Conservation (phyloP, 2,113 vertebrate species). For the Psittacula cyanocephala region DNA sequence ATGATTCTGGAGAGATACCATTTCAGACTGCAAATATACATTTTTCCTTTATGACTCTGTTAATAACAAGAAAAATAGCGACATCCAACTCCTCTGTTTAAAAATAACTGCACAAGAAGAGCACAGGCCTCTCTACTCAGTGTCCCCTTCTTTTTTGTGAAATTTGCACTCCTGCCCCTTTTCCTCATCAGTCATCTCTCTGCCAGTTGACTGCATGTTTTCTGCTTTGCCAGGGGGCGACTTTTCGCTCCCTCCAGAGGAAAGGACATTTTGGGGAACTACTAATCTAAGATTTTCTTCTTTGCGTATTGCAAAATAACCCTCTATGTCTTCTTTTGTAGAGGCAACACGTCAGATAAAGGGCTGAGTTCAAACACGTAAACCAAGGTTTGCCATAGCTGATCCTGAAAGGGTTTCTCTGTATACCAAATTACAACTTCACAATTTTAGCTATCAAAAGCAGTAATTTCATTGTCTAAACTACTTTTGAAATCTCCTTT, state of each 20-base stretch:
- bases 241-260: not conserved
- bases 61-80: not conserved
- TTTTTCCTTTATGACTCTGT: not conserved
- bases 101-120: not conserved
- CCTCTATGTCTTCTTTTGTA: not conserved
- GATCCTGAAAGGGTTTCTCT: not conserved
- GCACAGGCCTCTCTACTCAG: not conserved
- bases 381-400: not conserved
- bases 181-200: not conserved
- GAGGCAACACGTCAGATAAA: not conserved
- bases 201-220: rapidly evolving
- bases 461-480: not conserved
- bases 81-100: not conserved
- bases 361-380: not conserved
- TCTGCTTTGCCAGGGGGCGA: not conserved
- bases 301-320: not conserved
- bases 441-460: not conserved
- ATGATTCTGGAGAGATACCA: not conserved
- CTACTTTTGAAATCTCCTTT: not conserved
- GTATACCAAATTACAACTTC: not conserved
- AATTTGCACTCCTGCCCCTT: not conserved
- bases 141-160: not conserved
- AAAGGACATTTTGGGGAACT: not conserved
- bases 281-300: not conserved
- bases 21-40: not conserved